Evolutionary conservation across 23 tunicate species (phyloP).

Genomic region (Styela plicata): DNA sequence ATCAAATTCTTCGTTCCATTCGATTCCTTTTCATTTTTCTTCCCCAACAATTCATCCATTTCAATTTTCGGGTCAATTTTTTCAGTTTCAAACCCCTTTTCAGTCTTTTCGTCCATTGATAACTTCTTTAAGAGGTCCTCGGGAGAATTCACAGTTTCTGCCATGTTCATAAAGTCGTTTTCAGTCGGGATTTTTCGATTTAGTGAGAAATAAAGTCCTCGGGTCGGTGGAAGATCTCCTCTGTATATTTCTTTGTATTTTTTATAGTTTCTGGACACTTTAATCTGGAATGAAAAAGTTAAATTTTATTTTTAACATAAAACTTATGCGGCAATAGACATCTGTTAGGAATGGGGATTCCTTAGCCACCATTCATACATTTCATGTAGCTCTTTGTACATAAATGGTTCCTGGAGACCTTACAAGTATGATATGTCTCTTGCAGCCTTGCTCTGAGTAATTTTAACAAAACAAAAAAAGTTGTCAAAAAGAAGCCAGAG

Average conservation of each 20-base stretch:
- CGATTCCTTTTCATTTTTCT: not conserved
- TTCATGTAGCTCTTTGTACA: no score
- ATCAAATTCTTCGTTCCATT: not conserved
- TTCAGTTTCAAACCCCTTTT: not conserved
- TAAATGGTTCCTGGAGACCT: no score
- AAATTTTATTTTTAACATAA: no score
- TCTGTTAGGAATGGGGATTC: no score
- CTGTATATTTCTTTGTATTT: constrained; percentile 51
- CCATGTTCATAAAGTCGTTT: constrained; percentile 7
- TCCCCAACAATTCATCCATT: not conserved
- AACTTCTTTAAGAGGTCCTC: constrained; percentile 45
- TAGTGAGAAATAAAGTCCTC: constrained; percentile 45
- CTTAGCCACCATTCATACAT: no score
- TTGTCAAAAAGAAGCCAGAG: no score
- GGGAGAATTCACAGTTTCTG: constrained; percentile 35
- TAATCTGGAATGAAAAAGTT: constrained; percentile 48
- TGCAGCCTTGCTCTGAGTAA: no score
- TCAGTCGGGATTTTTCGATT: constrained; percentile 22
- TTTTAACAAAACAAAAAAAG: no score
- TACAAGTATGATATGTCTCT: no score
- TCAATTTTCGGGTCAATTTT: not conserved
- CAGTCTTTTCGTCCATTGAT: not conserved
- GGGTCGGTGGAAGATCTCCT: constrained; percentile 79
- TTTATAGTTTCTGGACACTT: constrained; percentile 34
- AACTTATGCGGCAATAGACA: no score